These are phyloP conservation scores for Papilio helenus DNA, from an alignment of 1,140 invertebrate species.

Conservation along the genomic window DNA sequence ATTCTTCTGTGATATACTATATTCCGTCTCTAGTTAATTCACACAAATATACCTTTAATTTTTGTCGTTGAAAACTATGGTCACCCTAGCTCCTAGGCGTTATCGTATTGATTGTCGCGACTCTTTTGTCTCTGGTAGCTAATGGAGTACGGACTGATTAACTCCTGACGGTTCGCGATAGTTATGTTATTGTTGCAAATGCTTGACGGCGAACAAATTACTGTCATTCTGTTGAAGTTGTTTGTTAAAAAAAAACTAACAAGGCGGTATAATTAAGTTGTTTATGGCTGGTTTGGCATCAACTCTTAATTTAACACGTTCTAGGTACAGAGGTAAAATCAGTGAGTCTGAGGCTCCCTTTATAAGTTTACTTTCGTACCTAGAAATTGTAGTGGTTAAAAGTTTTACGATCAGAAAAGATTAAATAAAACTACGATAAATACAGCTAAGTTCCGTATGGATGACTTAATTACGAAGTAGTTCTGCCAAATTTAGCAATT, in stretches of 20 bases:
- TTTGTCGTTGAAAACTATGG: constrained; percentile 4
- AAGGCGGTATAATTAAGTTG: background rate
- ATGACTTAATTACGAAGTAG: constrained; percentile 1
- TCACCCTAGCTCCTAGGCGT: constrained; percentile 51
- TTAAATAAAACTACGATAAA: background rate
- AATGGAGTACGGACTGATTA: constrained; percentile 63
- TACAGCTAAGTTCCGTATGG: background rate
- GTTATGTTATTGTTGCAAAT: constrained; percentile 50
- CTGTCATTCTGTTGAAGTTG: background rate
- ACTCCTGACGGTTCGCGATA: constrained; percentile 52
- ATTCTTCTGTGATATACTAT: no score
- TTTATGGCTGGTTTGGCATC: background rate
- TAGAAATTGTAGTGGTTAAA: background rate
- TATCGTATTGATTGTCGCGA: constrained; percentile 60
- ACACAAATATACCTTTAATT: no score
- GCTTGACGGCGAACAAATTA: background rate
- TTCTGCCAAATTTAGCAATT: constrained; percentile 11
- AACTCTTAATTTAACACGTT: background rate
- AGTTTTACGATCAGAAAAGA: background rate
- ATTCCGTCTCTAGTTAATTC: no score
- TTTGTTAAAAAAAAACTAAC: background rate
- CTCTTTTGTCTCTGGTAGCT: constrained; percentile 59
- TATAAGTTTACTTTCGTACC: no score
- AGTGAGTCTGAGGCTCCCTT: no score
- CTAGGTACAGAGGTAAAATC: no score